Evolutionary conservation across 2,113 vertebrate species (phyloP).

Genomic region (Zosterops hypoxanthus): DNA sequence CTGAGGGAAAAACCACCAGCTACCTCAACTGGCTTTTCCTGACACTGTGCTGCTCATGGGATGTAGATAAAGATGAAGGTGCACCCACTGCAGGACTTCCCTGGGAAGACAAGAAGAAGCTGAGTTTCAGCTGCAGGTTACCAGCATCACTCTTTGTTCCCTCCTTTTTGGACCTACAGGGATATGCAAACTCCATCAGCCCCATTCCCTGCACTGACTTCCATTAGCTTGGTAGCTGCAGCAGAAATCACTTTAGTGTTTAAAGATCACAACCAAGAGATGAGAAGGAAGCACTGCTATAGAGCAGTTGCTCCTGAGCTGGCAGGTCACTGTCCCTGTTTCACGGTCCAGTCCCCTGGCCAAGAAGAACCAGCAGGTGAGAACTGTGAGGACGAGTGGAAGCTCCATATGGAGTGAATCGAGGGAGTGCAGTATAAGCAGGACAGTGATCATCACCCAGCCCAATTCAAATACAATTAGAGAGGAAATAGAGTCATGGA

Average conservation of each 20-base stretch:
- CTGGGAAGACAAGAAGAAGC: neutral
- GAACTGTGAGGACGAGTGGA: neutral
- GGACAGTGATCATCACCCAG: neutral
- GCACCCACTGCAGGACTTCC: neutral
- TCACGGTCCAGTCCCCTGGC: neutral
- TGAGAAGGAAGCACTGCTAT: neutral
- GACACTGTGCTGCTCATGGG: fast-evolving
- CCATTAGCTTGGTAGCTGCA: neutral
- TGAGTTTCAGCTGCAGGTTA: neutral
- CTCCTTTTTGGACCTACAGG: neutral
- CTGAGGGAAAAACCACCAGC: neutral
- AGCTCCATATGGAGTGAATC: neutral
- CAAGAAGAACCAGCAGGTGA: neutral
- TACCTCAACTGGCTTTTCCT: neutral
- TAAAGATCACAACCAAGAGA: neutral
- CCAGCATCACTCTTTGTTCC: neutral
- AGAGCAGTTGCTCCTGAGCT: neutral
- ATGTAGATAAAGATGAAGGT: neutral
- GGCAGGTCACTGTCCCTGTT: neutral
- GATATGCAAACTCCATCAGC: neutral
- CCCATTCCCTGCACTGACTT: neutral
- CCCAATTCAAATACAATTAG: neutral
- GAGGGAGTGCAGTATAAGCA: neutral
- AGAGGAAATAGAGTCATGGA: neutral
- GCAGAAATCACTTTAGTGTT: neutral